Evolutionary conservation across 2,113 vertebrate species (phyloP).

Genomic region (Ochotona curzoniae): DNA sequence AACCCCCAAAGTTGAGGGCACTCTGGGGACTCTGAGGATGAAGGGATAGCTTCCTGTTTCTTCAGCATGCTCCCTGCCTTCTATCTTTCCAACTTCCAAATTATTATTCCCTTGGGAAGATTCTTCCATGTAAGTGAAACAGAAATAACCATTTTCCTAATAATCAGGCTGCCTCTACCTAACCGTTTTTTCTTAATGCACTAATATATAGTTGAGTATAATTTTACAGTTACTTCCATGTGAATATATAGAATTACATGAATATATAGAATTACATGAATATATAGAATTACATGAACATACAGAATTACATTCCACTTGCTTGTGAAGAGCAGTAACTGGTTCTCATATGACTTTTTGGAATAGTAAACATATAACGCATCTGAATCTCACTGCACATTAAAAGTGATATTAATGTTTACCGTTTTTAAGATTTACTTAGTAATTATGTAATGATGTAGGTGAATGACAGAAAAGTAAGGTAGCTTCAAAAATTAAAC

Average conservation of each 20-base stretch:
- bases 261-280: not conserved
- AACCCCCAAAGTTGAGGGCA: too few species aligned
- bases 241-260: not conserved
- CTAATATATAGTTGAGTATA: not conserved
- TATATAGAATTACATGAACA: not conserved
- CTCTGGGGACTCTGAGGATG: too few species aligned
- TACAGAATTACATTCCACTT: not conserved
- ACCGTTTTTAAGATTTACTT: not conserved
- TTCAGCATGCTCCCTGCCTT: not conserved
- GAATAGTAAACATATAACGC: not conserved
- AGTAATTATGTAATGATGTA: not conserved
- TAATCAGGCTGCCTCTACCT: not conserved
- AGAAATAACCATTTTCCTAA: not conserved
- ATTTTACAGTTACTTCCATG: not conserved
- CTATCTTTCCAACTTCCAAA: not conserved
- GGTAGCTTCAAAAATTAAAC: too few species aligned
- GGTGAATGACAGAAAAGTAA: not conserved
- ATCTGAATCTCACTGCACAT: not conserved
- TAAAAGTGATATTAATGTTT: not conserved
- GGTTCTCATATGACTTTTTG: too few species aligned
- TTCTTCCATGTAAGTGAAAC: not conserved
- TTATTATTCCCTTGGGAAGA: not conserved
- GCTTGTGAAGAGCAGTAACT: not conserved
- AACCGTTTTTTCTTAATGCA: not conserved
- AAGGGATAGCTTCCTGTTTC: not conserved